These are phyloP conservation scores for Caenorhabditis sulstoni DNA, from an alignment of 2,888 invertebrate species.

Conservation along the genomic window DNA sequence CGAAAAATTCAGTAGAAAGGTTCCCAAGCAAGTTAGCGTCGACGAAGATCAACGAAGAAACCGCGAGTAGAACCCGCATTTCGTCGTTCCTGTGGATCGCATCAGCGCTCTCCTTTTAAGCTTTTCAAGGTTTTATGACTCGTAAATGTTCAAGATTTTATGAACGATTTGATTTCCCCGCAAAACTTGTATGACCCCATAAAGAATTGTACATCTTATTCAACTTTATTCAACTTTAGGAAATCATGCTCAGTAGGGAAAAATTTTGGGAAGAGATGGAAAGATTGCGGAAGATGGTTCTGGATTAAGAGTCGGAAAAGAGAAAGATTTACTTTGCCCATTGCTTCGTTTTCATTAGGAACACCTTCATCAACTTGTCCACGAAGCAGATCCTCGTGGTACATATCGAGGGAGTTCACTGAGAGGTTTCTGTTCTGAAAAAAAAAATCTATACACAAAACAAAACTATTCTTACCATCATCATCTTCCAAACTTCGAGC, in stretches of 20 bases:
- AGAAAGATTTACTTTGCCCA: constrained; percentile 15
- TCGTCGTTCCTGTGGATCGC: no score
- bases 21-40: not conserved
- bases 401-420: constrained; percentile 19
- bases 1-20: constrained; percentile 21
- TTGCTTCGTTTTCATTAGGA: constrained; percentile 38
- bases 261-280: constrained; percentile 35
- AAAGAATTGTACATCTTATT: not conserved
- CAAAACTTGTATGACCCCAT: not conserved
- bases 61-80: no score
- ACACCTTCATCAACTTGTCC: constrained; percentile 39
- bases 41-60: no score
- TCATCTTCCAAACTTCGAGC: constrained; percentile 54
- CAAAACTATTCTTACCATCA: constrained; percentile 25
- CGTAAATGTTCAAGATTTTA: no score
- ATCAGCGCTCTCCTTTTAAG: no score
- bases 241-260: constrained; percentile 46
- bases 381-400: constrained; percentile 29
- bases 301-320: constrained; percentile 41
- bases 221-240: constrained; percentile 15
- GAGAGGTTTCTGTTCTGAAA: constrained; percentile 28
- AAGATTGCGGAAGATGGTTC: constrained; percentile 32
- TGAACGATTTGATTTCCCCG: no score
- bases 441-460: not conserved
- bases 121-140: no score